phyloP scores from a whole-genome alignment of 2,888 invertebrate species.

The Brachyopa scutellaris region DNA sequence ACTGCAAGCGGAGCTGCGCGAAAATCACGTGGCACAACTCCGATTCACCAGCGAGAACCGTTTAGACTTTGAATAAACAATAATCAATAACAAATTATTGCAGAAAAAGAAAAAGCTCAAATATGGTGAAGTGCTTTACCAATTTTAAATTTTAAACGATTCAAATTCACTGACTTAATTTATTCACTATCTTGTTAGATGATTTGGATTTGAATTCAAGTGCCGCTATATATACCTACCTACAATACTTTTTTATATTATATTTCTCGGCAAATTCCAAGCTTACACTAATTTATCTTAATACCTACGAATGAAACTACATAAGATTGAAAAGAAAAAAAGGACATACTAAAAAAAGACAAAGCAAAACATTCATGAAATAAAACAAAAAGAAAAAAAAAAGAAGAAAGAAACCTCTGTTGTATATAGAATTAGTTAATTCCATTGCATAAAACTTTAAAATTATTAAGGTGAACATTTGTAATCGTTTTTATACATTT shows the following conservation, averaged over 20 bases:
- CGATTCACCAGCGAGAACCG: slow-evolving; percentile 85
- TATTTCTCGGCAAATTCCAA: slow-evolving; percentile 42
- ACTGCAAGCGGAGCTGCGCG: slow-evolving; percentile 79
- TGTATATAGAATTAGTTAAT: slow-evolving; percentile 68
- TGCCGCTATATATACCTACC: slow-evolving; percentile 33
- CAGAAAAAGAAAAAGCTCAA: slow-evolving; percentile 76
- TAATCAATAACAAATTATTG: slow-evolving; percentile 45
- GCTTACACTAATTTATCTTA: slow-evolving; percentile 47
- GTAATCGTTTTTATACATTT: slow-evolving; percentile 71
- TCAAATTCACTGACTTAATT: slow-evolving; percentile 48
- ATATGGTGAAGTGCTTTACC: slow-evolving; percentile 73
- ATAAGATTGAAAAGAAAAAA: slow-evolving; percentile 40
- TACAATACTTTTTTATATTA: slow-evolving; percentile 3
- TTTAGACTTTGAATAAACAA: slow-evolving; percentile 85
- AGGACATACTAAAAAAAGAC: slow-evolving; percentile 45
- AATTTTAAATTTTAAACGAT: slow-evolving; percentile 68
- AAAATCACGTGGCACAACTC: slow-evolving; percentile 81
- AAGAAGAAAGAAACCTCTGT: slow-evolving; percentile 52
- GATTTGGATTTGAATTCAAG: slow-evolving; percentile 45
- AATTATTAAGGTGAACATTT: slow-evolving; percentile 54
- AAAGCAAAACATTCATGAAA: slow-evolving; percentile 49
- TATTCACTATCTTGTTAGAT: slow-evolving; percentile 35
- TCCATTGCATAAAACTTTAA: slow-evolving; percentile 60
- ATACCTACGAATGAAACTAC: slow-evolving; percentile 50
- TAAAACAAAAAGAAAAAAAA: slow-evolving; percentile 28